Conservation (phyloP, 1,140 invertebrate species). For the Penaeus chinensis region DNA sequence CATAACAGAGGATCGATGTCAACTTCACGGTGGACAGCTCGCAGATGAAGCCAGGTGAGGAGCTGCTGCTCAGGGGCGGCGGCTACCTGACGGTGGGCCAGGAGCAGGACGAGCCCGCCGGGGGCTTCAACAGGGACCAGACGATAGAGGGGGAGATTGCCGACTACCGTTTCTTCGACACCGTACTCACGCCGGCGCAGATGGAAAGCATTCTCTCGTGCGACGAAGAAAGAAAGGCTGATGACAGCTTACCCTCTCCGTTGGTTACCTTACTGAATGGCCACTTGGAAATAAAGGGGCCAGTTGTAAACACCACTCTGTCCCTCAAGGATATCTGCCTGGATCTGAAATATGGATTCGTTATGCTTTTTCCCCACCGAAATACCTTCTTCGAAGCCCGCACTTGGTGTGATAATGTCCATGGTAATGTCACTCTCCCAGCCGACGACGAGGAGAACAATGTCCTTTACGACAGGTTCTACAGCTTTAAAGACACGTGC, state of each 20-base stretch:
- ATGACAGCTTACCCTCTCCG: neutral
- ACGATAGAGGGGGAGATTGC: slow-evolving; percentile 32
- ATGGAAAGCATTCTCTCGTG: slow-evolving; percentile 13
- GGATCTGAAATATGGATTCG: neutral
- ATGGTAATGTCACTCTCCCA: slow-evolving; percentile 8
- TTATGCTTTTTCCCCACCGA: slow-evolving; percentile 27
- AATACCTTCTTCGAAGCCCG: slow-evolving; percentile 5
- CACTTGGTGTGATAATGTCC: neutral
- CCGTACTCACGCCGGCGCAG: neutral
- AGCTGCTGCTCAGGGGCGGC: neutral
- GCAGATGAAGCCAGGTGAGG: too few relatives aligned
- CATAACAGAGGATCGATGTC: too few relatives aligned
- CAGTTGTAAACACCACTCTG: neutral
- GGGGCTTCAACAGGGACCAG: neutral
- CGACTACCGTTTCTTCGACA: slow-evolving; percentile 30
- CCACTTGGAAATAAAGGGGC: neutral
- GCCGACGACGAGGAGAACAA: slow-evolving; percentile 21
- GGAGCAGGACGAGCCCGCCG: slow-evolving; percentile 7
- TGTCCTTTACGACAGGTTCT: slow-evolving; percentile 2
- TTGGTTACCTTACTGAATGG: neutral
- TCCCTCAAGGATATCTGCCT: neutral
- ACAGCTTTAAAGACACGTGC: slow-evolving; percentile 16
- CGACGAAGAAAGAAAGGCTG: neutral
- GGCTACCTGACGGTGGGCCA: slow-evolving; percentile 22
- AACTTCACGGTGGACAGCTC: too few relatives aligned